Evolutionary conservation across 2,797 vertebrate genomes (phyloP), one percentile per base, ranked within the genome.

Genomic region (Chanos chanos): DNA sequence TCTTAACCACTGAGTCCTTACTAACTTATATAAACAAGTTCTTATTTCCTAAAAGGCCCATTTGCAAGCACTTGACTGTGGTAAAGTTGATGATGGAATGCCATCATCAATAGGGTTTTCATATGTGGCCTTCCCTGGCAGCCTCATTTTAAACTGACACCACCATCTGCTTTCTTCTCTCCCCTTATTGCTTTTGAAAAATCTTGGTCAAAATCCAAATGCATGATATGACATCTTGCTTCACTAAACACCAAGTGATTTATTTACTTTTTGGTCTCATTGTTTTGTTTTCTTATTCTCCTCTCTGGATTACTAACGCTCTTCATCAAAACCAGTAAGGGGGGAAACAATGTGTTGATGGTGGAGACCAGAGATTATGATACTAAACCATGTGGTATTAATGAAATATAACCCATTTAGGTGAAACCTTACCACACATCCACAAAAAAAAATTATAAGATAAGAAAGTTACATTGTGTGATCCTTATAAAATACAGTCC

Each of bases 21-120:
- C 48, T 52, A 62, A 40, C 44, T 65, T 16, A 48, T 64, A 69
- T 61, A 60, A 68, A 68, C 53, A 21, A 50, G 60, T 24, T 53
- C 24, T 62, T 50, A 34, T 48, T 71, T 48, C 56, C 15, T 66
- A 44, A 66, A 61, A 66, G 59, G 58, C 72, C 54, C 63, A 60
- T 73, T 78, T 76, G 65, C 21, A 67, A 74, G 72, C 66, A 60
- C 51, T 74, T 77, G 48, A 73, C 77, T 70, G 67, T 74, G 59
- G 59, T 58, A 73, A 66, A 64, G 53, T 61, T 60, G 59, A 78
- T 71, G 69, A 71, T 54, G 58, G n/a, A 67, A 30, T 63, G 27
- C 34, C 59, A 72, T 73, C 72, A 27, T 74, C 73, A 73, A 39
- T 36, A 7, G 43, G 65, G 63, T 51, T 51, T 48, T 37, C 10